Evolutionary conservation across 2,888 invertebrate genomes (phyloP).

Genomic region (Mythimna pallens): DNA sequence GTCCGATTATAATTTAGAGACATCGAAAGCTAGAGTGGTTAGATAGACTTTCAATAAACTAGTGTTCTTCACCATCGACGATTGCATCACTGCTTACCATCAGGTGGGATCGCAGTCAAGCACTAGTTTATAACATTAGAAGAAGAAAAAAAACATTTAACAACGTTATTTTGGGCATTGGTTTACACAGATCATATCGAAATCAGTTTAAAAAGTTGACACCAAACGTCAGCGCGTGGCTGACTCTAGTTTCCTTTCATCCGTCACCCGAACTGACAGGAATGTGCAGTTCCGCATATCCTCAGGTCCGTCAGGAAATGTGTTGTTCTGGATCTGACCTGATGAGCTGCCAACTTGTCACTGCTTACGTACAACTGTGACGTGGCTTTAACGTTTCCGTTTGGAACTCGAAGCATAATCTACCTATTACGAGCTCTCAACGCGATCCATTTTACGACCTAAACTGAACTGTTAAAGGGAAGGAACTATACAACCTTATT

Average conservation of each 20-base stretch:
- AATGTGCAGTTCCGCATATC: neutral
- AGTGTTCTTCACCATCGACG: too few relatives aligned
- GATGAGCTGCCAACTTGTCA: slow-evolving; percentile 24
- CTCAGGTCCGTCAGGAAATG: neutral
- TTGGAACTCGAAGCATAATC: neutral
- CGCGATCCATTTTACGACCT: too few relatives aligned
- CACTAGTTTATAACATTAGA: too few relatives aligned
- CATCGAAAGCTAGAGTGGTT: too few relatives aligned
- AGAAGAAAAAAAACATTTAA: too few relatives aligned
- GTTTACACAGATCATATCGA: neutral
- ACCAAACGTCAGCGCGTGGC: neutral
- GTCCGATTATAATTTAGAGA: too few relatives aligned
- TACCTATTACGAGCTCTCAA: neutral
- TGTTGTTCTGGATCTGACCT: slow-evolving; percentile 1
- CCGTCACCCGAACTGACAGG: neutral
- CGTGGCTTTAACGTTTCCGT: neutral
- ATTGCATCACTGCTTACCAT: too few relatives aligned
- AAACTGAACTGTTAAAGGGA: too few relatives aligned
- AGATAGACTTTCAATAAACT: too few relatives aligned
- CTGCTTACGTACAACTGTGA: slow-evolving; percentile 17
- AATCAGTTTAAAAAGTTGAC: neutral
- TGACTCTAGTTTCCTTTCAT: neutral
- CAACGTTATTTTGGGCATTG: neutral
- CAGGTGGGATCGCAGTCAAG: too few relatives aligned
- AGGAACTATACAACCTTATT: too few relatives aligned